phyloP scores from a whole-genome alignment of 2,888 invertebrate species.

The Callinectes sapidus region DNA sequence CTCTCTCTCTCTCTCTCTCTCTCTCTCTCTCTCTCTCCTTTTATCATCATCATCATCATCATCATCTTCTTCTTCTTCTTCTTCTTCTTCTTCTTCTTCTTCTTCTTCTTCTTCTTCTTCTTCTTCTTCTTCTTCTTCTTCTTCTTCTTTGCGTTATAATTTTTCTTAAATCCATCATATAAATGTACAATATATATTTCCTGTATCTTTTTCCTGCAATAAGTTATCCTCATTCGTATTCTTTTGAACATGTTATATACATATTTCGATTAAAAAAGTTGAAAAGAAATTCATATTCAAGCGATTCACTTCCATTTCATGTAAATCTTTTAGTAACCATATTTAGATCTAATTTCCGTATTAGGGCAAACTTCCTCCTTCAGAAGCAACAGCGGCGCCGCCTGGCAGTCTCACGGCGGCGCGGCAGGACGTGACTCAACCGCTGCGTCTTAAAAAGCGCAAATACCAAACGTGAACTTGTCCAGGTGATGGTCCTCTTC shows the following conservation, averaged over 20 bases:
- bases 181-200: neutral
- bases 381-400: neutral
- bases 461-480: slow-evolving; percentile 19
- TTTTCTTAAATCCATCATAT: neutral
- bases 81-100: too few species aligned
- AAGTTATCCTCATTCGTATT: neutral
- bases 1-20: neutral
- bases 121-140: too few species aligned
- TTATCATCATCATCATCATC: neutral
- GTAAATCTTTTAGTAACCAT: neutral
- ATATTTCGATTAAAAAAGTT: neutral
- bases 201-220: neutral
- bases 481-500: slow-evolving; percentile 17
- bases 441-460: neutral
- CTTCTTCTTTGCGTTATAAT: too few species aligned
- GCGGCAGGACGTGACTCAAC: slow-evolving; percentile 31
- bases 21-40: neutral
- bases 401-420: neutral
- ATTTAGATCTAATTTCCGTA: slow-evolving; percentile 28
- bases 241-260: neutral
- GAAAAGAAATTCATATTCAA: neutral
- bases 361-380: slow-evolving; percentile 35
- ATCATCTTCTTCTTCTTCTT: too few species aligned
- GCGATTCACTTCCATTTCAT: slow-evolving; percentile 8
- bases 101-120: too few species aligned